phyloP scores from a whole-genome alignment of 2,888 invertebrate species.

The Melipona beecheii region DNA sequence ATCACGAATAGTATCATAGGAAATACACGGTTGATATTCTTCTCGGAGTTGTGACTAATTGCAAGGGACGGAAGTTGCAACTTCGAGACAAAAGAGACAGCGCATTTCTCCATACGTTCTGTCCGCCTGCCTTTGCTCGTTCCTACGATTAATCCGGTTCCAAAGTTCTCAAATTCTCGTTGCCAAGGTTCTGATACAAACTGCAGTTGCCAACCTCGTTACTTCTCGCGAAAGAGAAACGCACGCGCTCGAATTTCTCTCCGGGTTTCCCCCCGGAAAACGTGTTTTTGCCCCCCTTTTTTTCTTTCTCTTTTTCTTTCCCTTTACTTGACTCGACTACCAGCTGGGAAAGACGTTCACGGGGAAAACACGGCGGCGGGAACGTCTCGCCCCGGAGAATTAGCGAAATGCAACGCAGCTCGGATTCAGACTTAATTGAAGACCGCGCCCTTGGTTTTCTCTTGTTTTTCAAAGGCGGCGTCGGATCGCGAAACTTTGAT shows the following conservation, averaged over 20 bases:
- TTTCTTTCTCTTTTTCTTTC: neutral
- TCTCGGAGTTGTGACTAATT: no score
- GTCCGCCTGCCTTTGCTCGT: no score
- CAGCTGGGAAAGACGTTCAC: constrained; percentile 7
- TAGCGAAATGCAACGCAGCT: neutral
- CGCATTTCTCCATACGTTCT: no score
- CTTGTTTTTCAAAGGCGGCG: constrained; percentile 23
- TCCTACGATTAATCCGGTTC: neutral
- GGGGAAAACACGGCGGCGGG: neutral
- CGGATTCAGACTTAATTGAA: constrained; percentile 39
- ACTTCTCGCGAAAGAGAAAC: neutral
- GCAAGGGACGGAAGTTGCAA: no score
- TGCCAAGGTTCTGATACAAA: neutral
- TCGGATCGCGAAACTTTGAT: constrained; percentile 48
- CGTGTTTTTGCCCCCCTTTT: neutral
- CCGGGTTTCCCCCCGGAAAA: neutral
- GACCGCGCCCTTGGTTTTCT: neutral
- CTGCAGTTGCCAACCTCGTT: neutral
- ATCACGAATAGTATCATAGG: no score
- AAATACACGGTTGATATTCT: no score
- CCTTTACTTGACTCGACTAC: neutral
- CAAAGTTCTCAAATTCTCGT: neutral
- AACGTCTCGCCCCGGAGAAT: neutral
- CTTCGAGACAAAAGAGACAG: no score
- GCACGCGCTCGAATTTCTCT: no score